Conservation (phyloP, 2,113 vertebrate species). For the Acrocephalus kingi region DNA sequence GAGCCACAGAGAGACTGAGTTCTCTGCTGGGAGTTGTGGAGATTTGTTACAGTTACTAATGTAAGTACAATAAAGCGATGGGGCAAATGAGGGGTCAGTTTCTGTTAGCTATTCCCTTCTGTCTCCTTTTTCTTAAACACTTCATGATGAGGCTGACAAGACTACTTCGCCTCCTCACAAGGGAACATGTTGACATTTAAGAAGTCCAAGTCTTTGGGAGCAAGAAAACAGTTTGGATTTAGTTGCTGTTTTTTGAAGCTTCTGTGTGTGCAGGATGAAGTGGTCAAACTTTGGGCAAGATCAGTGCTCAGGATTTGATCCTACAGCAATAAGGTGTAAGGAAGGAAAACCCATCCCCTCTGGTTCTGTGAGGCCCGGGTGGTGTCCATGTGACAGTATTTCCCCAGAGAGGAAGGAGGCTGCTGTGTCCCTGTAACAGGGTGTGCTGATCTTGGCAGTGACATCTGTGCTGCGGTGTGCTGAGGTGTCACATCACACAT, state of each 20-base stretch:
- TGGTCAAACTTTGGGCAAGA: background rate
- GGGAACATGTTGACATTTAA: background rate
- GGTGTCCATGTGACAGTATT: background rate
- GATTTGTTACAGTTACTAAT: background rate
- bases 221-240: background rate
- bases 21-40: background rate
- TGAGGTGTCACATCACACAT: background rate
- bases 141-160: background rate
- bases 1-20: background rate
- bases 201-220: background rate
- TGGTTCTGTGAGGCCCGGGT: rapidly evolving
- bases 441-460: background rate
- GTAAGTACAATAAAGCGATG: background rate
- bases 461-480: rapidly evolving
- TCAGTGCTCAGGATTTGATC: background rate
- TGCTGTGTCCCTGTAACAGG: background rate
- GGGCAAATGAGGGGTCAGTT: background rate
- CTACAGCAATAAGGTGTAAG: background rate
- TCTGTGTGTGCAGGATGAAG: background rate
- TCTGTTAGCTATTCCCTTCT: constrained; percentile 20
- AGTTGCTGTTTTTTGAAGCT: background rate
- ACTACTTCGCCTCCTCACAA: background rate
- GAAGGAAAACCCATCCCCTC: background rate
- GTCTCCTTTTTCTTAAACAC: background rate
- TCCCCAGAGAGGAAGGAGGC: background rate